Percentiles rank a stretch among this genome's conserved stretches.
Conservation (phyloP, 2,113 vertebrate species). For the Peromyscus californicus region DNA sequence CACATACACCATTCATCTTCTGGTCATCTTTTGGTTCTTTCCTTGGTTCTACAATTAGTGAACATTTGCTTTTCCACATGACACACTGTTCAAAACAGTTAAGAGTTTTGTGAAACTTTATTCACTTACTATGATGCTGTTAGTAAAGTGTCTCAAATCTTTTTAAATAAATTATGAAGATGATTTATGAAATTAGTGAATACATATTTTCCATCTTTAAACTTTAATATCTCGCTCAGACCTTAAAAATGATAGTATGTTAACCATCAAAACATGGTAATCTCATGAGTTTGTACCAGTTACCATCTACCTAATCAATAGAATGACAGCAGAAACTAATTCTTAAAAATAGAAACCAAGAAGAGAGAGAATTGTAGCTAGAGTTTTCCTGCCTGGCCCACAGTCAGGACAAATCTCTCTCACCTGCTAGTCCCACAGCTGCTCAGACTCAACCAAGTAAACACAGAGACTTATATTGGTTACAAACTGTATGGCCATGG, state of each 20-base stretch:
- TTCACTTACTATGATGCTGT: background rate
- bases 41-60: background rate
- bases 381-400: too few relatives aligned
- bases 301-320: background rate
- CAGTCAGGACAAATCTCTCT: too few relatives aligned
- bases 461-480: too few relatives aligned
- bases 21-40: background rate
- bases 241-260: background rate
- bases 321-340: background rate
- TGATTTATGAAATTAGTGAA: slow-evolving; percentile 11
- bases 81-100: background rate
- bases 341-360: background rate
- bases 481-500: too few relatives aligned
- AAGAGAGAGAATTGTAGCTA: background rate
- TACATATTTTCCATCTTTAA: background rate
- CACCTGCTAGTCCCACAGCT: too few relatives aligned
- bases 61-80: background rate
- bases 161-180: background rate
- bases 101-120: background rate
- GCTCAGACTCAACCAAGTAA: too few relatives aligned
- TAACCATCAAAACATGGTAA: background rate
- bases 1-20: background rate
- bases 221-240: background rate
- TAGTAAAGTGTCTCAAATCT: background rate
- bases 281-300: background rate